Conservation (phyloP, 2,888 invertebrate genomes). For the Oithona nana region DNA sequence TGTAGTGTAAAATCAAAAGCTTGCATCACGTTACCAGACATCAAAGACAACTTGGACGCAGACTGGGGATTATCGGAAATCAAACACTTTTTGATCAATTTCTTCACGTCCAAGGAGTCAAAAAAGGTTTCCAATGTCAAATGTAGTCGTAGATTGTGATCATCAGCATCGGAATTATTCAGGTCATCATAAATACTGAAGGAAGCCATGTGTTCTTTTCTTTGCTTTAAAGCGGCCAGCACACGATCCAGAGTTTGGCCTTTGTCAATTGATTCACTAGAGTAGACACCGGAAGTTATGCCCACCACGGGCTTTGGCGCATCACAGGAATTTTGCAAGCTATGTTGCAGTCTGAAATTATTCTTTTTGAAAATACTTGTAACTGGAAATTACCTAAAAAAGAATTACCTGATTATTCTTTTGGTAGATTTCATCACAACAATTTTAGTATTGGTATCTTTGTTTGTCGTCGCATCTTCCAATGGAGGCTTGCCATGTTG, state of each 20-base stretch:
- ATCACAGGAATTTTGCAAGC: conserved; percentile 7
- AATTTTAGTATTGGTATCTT: neutral
- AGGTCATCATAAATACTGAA: neutral
- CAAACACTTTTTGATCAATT: conserved; percentile 2
- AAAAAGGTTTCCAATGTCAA: conserved; percentile 4
- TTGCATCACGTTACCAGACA: conserved; percentile 6
- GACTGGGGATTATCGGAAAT: conserved; percentile 10
- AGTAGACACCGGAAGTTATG: neutral
- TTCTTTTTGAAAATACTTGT: too few relatives aligned
- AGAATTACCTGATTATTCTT: too few relatives aligned
- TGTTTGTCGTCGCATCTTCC: neutral
- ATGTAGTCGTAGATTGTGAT: neutral
- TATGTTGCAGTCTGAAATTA: neutral
- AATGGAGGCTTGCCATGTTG: conserved; percentile 7
- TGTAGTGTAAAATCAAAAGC: conserved; percentile 16
- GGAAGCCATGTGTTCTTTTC: neutral
- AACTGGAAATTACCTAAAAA: too few relatives aligned
- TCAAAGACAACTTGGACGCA: conserved; percentile 4
- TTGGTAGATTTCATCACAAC: conserved; percentile 4
- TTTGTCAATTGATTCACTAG: neutral
- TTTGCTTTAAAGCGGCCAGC: neutral
- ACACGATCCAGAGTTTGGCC: neutral
- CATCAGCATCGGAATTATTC: neutral
- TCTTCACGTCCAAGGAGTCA: conserved; percentile 8
- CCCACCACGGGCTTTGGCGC: conserved; percentile 10